phyloP scores from a whole-genome alignment of 2,113 vertebrate genomes.

The Tupaia chinensis region DNA sequence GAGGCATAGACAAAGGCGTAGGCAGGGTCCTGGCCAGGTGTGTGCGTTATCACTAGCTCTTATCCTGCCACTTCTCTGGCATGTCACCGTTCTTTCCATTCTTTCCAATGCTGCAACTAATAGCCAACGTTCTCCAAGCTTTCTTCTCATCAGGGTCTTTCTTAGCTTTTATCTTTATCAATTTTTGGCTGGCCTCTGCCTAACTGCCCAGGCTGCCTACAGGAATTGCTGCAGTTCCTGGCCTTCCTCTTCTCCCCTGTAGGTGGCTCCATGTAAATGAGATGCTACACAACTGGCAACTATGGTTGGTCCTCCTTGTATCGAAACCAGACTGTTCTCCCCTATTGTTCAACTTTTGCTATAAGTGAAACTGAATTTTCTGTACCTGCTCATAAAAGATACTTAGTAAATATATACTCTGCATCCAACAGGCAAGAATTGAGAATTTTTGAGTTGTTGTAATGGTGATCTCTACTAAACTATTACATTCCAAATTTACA shows the following conservation, averaged over 20 bases:
- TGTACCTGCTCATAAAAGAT: not conserved
- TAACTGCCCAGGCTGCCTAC: not conserved
- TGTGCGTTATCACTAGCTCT: not conserved
- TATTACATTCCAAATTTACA: not conserved
- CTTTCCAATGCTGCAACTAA: not conserved
- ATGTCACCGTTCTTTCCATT: not conserved
- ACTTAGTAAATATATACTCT: not conserved
- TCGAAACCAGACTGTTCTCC: not conserved
- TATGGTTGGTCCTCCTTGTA: not conserved
- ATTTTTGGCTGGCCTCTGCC: not conserved
- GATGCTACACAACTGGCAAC: not conserved
- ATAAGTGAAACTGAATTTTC: not conserved
- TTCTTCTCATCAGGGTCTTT: not conserved
- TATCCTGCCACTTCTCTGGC: not conserved
- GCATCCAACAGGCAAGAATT: not conserved
- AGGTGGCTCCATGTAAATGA: not conserved
- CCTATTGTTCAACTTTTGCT: not conserved
- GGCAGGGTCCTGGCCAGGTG: not conserved
- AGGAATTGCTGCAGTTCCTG: not conserved
- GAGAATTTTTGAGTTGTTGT: not conserved
- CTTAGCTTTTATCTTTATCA: not conserved
- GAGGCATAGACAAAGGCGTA: not conserved
- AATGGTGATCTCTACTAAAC: not conserved
- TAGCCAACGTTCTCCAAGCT: not conserved
- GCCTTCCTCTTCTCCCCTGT: not conserved